A percentile compares a stretch with the other conserved stretches of the same genome.
Evolutionary conservation across 2,888 invertebrate genomes (phyloP).

Genomic region (Odontothrips loti): DNA sequence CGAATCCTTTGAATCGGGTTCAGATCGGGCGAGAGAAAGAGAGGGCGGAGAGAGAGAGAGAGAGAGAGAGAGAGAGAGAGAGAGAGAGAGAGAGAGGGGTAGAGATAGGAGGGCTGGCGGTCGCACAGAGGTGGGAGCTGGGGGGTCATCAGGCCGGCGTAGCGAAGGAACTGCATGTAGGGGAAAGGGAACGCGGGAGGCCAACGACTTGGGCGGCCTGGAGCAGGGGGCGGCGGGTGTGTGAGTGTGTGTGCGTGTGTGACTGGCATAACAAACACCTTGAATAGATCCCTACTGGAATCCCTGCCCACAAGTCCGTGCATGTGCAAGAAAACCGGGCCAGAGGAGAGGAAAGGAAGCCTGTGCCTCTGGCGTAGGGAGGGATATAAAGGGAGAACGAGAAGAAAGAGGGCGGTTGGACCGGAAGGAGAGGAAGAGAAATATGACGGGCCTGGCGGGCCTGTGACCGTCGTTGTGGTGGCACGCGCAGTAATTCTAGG

Average conservation of each 20-base stretch:
- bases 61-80: no score
- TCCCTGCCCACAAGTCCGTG: conserved; percentile 5
- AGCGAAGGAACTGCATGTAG: not conserved
- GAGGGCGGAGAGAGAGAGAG: no score
- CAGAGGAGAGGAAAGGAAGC: not conserved
- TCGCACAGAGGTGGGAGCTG: no score
- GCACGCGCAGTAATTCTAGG: conserved; percentile 10
- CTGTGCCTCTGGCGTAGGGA: not conserved
- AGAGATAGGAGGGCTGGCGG: no score
- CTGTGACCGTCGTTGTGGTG: not conserved
- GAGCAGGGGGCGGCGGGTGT: not conserved
- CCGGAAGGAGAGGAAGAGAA: conserved; percentile 20
- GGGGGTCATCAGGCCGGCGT: not conserved
- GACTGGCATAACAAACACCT: conserved; percentile 20
- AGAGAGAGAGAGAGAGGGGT: no score
- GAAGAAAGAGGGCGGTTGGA: not conserved
- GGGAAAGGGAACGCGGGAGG: not conserved
- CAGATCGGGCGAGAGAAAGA: no score
- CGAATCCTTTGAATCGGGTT: no score
- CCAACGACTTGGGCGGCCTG: not conserved
- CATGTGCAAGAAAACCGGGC: not conserved
- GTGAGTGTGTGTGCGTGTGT: not conserved
- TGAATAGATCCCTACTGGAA: not conserved
- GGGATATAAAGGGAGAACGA: not conserved
- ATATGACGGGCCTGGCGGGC: conserved; percentile 16